Conservation (phyloP, 1,140 invertebrate species). For the Trialeurodes vaporariorum region DNA sequence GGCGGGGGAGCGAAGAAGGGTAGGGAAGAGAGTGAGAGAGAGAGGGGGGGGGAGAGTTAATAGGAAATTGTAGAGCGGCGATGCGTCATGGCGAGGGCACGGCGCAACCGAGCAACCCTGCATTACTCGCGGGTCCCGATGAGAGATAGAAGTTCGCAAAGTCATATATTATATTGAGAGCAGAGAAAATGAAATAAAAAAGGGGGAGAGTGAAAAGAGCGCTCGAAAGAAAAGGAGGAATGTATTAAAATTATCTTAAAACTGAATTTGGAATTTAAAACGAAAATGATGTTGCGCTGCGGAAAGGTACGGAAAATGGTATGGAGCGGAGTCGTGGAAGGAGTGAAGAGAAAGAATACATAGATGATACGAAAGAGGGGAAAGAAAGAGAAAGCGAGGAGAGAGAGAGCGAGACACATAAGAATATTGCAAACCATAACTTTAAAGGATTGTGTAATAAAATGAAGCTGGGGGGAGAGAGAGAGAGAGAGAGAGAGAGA, state of each 20-base stretch:
- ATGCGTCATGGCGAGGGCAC: not conserved
- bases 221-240: not conserved
- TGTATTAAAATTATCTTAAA: not conserved
- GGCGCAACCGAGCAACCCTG: not conserved
- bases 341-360: too few relatives aligned
- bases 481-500: too few relatives aligned
- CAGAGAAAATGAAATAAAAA: not conserved
- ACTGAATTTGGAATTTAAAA: not conserved
- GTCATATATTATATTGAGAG: not conserved
- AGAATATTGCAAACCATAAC: not conserved
- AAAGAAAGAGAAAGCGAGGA: not conserved
- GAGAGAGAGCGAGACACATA: not conserved
- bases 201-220: not conserved
- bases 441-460: slow-evolving; percentile 1
- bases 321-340: too few relatives aligned
- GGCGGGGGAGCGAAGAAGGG: too few relatives aligned
- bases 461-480: not conserved
- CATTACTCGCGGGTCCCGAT: not conserved
- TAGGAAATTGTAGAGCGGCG: not conserved
- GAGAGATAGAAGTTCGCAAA: not conserved
- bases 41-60: not conserved
- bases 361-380: too few relatives aligned
- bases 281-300: not conserved
- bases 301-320: not conserved
- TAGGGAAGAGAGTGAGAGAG: not conserved